A percentile compares a stretch with the other conserved stretches of the same genome.
Evolutionary conservation across 2,113 vertebrate genomes (phyloP).

Genomic region (Xiphophorus couchianus): DNA sequence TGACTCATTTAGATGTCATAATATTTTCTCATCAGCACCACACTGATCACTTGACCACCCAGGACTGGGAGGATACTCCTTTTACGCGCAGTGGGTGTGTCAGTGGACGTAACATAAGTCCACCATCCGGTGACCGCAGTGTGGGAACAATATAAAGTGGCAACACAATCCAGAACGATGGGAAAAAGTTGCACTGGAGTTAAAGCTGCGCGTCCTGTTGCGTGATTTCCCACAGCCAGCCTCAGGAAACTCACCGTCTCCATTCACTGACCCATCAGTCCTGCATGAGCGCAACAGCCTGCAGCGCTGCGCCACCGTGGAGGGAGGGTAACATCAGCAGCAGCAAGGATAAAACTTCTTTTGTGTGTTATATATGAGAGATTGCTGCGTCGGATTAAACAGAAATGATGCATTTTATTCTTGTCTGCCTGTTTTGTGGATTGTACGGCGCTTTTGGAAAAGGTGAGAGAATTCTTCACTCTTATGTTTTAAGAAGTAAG

Average conservation of each 20-base stretch:
- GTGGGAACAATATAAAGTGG: constrained; percentile 82
- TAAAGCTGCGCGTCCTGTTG: constrained; percentile 60
- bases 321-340: constrained; percentile 28
- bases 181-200: constrained; percentile 70
- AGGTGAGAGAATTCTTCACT: constrained; percentile 68
- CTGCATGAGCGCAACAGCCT: constrained; percentile 22
- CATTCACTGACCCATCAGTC: constrained; percentile 23
- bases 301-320: constrained; percentile 21
- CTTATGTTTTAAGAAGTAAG: neutral
- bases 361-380: constrained; percentile 16
- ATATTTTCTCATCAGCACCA: neutral
- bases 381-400: constrained; percentile 34
- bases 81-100: constrained; percentile 70
- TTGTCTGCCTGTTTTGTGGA: constrained; percentile 78
- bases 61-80: constrained; percentile 13
- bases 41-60: neutral
- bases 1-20: neutral
- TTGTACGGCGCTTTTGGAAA: constrained; percentile 74
- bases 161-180: constrained; percentile 54
- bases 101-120: constrained; percentile 69
- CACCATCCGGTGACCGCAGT: constrained; percentile 61
- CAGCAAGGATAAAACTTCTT: constrained; percentile 46
- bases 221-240: constrained; percentile 59
- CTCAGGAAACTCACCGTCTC: constrained; percentile 49
- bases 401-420: constrained; percentile 70